Base-by-base conservation (phyloP, 2,113 vertebrate genomes). In the Onychostruthus taczanowskii region DNA sequence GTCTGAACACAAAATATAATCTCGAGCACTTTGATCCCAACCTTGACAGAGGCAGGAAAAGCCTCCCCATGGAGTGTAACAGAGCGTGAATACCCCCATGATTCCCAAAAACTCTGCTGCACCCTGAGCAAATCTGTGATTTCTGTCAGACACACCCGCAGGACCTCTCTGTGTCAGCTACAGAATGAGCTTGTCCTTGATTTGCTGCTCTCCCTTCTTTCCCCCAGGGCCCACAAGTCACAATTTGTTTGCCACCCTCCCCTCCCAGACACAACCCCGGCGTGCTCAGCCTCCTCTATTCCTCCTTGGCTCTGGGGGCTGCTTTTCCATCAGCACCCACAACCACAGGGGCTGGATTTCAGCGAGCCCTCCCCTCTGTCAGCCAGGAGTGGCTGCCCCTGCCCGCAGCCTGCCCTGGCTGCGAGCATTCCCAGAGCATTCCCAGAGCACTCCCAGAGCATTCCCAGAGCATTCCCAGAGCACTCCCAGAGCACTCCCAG, bases 71-170 rank as follows among this genome's bases (percentile, higher is more conserved):
- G 50, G 47, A 22, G 4, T 3, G 8, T 2, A 6, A 19, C 6
- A 3, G 21, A 0, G 9, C 13, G 39, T 22, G 39, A 30, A 6
- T 6, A 31, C 4, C 31, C 10, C 10, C 6, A 1, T 0, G 0
- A 10, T 1, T 47, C 73, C 85, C 16, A 5, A 52, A 19, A 81
- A 1, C 37, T 19, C 5, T 3, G 19, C 39, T 41, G 44, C 44
- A 7, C 1, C 5, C 63, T 7, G 26, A 68, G 31, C 44, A 20
- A 20, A 28, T 1, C 90, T 18, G 55, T 23, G 9, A 4, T 33
- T 62, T 12, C 31, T 56, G 39, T 22, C 81, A 27, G 63, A 24
- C 0, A 13, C 15, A 1, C 6, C 1, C 85, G 30, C 73, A 61
- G 55, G 37, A 16, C 10, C 35, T 64, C 35, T 23, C 37, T 19